Evolutionary conservation across 1,140 invertebrate species (phyloP), one percentile per base, ranked within the genome.

Genomic region (Philotrypesis tridentata): DNA sequence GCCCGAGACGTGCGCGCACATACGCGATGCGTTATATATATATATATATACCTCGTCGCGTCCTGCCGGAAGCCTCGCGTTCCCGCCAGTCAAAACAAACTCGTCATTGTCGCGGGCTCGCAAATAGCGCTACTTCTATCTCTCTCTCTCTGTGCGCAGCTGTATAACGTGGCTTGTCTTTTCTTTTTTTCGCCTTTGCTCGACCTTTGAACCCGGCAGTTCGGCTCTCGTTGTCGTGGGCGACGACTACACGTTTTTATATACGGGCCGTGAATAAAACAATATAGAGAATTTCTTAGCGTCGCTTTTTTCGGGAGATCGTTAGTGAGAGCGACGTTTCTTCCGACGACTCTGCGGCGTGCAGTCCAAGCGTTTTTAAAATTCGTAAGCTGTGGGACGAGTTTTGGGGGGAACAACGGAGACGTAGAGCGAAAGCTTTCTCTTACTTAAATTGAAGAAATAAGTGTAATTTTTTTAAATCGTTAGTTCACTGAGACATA

Each of bases 81-180:
- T 33, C 31, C 11, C 17, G 0, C 43, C 71, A 60, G 40, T 73
- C 73, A 63, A 75, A 75, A 75, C 73, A 61, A 75, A 75, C 73
- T 75, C 73, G 55, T 75, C 55, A 63, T 63, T 61, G 27, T 75
- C 37, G n/a, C n/a, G 37, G 3, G 70, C 70, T 21, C 70, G 67
- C 48, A 55, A 55, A 55, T 55, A 55, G 21, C 48, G 48, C 48
- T 23, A 0, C 14, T 7, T 17, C 61, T 14, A 11, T 23, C 23
- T 9, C 61, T 65, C n/a, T 65, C 25, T 65, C 5, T 25, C 14
- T 37, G 48, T 55, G 27, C 40, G 43, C 33, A 71, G 43, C 33
- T n/a, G 43, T 37, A 33, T 43, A n/a, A 14, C 6, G 48, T 21
- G 48, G n/a, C 48, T 55, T 5, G 0, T 17, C 6, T 55, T 55